phyloP scores from a whole-genome alignment of 2,888 invertebrate species.

The Sclerodermus sp. region DNA sequence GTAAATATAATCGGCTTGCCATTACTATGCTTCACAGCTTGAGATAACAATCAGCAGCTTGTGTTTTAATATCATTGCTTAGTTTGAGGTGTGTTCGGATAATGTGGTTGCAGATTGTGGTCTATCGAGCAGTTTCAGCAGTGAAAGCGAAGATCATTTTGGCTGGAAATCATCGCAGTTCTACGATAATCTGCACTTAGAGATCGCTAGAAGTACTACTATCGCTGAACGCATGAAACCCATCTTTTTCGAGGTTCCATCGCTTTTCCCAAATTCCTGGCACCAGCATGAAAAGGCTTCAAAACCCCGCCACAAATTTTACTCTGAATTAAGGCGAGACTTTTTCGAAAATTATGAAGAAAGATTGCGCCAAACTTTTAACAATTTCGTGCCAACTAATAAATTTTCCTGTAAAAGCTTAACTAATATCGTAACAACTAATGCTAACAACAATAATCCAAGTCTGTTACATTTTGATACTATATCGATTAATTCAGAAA shows the following conservation, averaged over 20 bases:
- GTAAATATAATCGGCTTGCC: background rate
- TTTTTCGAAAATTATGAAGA: constrained; percentile 35
- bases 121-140: constrained; percentile 31
- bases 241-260: constrained; percentile 19
- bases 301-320: constrained; percentile 5
- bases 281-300: background rate
- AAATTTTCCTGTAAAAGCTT: background rate
- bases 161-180: constrained; percentile 14
- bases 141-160: constrained; percentile 19
- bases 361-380: background rate
- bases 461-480: background rate
- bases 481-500: background rate
- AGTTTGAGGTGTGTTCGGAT: constrained; percentile 39
- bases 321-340: constrained; percentile 23
- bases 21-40: no score
- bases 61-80: background rate
- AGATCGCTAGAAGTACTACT: constrained; percentile 31
- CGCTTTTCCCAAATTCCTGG: background rate
- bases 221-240: constrained; percentile 38
- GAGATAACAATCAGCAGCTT: no score
- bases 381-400: background rate
- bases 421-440: background rate
- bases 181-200: constrained; percentile 29
- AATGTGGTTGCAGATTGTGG: constrained; percentile 46
- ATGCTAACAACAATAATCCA: background rate